Evolutionary conservation across 1,140 invertebrate genomes (phyloP).

Genomic region (Stegodyphus mimosarum): DNA sequence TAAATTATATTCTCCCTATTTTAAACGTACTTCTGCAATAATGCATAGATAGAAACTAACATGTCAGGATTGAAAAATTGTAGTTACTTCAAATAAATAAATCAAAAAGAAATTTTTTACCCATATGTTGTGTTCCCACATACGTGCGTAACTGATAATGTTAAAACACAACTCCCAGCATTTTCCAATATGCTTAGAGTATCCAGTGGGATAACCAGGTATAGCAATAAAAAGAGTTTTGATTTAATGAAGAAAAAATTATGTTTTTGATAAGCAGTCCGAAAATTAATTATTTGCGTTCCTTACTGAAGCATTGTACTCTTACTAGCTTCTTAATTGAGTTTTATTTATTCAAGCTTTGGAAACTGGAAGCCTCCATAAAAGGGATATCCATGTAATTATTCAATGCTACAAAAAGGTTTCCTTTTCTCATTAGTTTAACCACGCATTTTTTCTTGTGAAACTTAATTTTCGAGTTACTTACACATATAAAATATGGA

Average conservation of each 20-base stretch:
- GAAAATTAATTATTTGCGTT: conserved; percentile 45
- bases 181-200: conserved; percentile 13
- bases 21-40: neutral
- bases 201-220: neutral
- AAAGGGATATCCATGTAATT: conserved; percentile 29
- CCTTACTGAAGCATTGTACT: conserved; percentile 12
- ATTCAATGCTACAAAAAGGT: conserved; percentile 9
- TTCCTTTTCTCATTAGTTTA: conserved; percentile 20
- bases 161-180: neutral
- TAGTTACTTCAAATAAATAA: conserved; percentile 29
- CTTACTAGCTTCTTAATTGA: conserved; percentile 23
- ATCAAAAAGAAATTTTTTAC: conserved; percentile 27
- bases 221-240: conserved; percentile 4
- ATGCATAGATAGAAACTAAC: neutral
- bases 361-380: neutral
- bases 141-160: neutral
- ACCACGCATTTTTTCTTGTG: too few relatives aligned
- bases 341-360: conserved; percentile 18
- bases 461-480: too few relatives aligned
- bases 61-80: conserved; percentile 31
- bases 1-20: neutral
- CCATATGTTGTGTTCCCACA: neutral
- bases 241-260: conserved; percentile 37
- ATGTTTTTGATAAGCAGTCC: conserved; percentile 29
- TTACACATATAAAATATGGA: too few relatives aligned